Evolutionary conservation across 35 echinoderm and acorn worm species (phyloP), one percentile per base, ranked within the genome.

Genomic region (Hemicentrotus pulcherrimus): DNA sequence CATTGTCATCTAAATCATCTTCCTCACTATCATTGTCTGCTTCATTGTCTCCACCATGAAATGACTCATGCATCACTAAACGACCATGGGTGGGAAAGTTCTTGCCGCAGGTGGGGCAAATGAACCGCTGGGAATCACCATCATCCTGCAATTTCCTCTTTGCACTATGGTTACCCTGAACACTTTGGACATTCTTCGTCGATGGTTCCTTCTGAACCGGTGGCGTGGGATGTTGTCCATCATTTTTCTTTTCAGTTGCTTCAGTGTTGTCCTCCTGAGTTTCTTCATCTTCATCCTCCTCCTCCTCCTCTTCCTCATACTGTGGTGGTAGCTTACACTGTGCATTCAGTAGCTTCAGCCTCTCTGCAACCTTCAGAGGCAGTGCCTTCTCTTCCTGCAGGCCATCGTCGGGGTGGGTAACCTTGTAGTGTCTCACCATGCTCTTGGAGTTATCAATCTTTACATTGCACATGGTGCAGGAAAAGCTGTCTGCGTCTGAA

Each of bases 71-170:
- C 91, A 58, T 31, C 18, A 93, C 14, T 47, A 93, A 58, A 5
- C 91, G 91, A 24, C 91, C 91, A 15, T 93, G 91, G 16, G 91
- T 48, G 9, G 91, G 91, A 18, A 93, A 93, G 91, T 93, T 32
- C 48, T 93, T 93, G 48, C 91, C 91, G 46, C 91, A 93, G 91
- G 91, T 93, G 2, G 91, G 32, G 48, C 91, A 93, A 31, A 93
- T 93, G 91, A 93, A 93, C 2, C 91, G 46, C 47, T 93, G 91
- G 11, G 45, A 33, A 45, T 90, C 88, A 47, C 46, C 88, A 5
- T 78, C 22, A 78, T 78, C 65, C 65, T 28, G 22, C 22, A 78
- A 30, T 78, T 78, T 78, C 28, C 65, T 78, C 65, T 78, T 78
- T 4, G 1, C 65, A 78, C 28, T 78, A 22, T 78, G 65, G 28